Conservation (phyloP, 1,140 invertebrate genomes). For the Nasonia giraulti region DNA sequence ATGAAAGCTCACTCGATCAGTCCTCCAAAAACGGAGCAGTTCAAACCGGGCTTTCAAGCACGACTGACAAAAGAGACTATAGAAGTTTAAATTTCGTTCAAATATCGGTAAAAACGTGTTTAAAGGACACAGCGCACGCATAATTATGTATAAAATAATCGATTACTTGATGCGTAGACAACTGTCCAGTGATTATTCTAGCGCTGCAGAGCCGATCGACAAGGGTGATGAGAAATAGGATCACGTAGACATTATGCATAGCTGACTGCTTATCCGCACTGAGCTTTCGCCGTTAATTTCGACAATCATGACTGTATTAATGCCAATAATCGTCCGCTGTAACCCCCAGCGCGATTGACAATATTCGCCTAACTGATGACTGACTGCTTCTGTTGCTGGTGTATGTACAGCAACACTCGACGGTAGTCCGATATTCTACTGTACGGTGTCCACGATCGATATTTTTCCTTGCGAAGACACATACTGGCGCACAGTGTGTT, state of each 20-base stretch:
- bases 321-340: neutral
- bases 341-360: neutral
- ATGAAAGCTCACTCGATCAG: neutral
- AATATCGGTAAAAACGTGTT: neutral
- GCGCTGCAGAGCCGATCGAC: neutral
- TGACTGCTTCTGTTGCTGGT: neutral
- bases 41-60: neutral
- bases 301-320: constrained; percentile 41
- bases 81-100: neutral
- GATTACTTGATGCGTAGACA: constrained; percentile 58
- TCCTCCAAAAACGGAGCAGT: neutral
- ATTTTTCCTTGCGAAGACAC: constrained; percentile 12
- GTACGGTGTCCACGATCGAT: constrained; percentile 9
- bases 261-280: neutral
- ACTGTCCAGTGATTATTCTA: constrained; percentile 58
- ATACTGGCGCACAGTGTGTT: neutral
- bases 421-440: neutral
- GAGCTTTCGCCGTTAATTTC: neutral
- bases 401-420: neutral
- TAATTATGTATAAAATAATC: neutral
- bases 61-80: neutral
- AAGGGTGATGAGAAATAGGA: neutral
- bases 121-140: neutral
- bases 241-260: constrained; percentile 44
- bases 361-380: neutral